A percentile compares a stretch with the other conserved stretches of the same genome.
These are phyloP conservation scores for Clarias fuscus DNA, from an alignment of 2,797 vertebrate species.

Conservation along the genomic window DNA sequence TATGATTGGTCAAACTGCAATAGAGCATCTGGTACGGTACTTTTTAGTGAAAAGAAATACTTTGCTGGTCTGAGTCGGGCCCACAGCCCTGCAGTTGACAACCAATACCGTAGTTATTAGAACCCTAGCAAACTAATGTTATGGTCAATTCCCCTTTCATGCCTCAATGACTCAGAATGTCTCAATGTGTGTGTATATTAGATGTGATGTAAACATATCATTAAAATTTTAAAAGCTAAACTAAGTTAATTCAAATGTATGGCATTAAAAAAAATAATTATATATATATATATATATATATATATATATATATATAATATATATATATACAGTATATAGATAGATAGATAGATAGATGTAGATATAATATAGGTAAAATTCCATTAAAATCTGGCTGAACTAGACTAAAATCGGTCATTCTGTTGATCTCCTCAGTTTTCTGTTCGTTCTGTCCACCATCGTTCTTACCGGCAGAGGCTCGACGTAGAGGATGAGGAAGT, in stretches of 20 bases:
- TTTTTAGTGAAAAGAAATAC: neutral
- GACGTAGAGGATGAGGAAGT: conserved; percentile 98
- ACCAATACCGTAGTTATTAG: neutral
- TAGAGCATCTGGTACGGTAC: neutral
- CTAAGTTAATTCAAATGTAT: neutral
- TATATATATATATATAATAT: no score
- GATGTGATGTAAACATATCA: neutral
- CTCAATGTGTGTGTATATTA: neutral
- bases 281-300: no score
- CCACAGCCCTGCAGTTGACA: neutral
- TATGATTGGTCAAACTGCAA: neutral
- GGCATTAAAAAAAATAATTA: no score
- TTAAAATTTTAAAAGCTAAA: neutral
- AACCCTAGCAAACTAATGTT: no score
- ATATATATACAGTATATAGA: no score
- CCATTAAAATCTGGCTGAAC: neutral
- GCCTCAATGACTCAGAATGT: neutral
- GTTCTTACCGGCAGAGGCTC: conserved; percentile 88
- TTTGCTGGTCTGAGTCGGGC: neutral
- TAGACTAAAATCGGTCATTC: neutral
- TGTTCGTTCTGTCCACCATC: neutral
- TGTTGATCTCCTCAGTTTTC: neutral
- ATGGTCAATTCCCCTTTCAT: neutral
- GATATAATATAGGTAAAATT: no score
- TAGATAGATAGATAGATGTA: no score